These are phyloP conservation scores for Folsomia manolachei DNA, from an alignment of 2,888 invertebrate species.

Conservation along the genomic window DNA sequence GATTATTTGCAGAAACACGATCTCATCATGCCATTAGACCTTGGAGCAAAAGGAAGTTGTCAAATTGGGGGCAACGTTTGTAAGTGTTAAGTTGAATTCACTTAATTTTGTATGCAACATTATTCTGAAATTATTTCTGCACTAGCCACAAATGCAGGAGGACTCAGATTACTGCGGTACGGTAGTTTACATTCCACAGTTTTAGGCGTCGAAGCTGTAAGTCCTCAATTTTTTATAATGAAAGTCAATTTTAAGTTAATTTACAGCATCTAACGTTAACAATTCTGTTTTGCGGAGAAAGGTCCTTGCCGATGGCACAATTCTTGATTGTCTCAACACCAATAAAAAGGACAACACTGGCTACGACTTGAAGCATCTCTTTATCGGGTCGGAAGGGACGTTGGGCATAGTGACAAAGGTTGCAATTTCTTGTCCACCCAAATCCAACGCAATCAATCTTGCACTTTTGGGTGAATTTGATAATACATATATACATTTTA, in stretches of 20 bases:
- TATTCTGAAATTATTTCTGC: too few relatives aligned
- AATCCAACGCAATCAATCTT: slow-evolving; percentile 76
- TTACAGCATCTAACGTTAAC: slow-evolving; percentile 6
- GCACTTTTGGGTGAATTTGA: slow-evolving; percentile 75
- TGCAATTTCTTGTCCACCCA: slow-evolving; percentile 82
- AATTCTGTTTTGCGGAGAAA: slow-evolving; percentile 62
- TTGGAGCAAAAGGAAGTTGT: slow-evolving; percentile 94
- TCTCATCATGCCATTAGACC: slow-evolving; percentile 91
- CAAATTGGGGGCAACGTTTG: slow-evolving; percentile 91
- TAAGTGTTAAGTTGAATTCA: too few relatives aligned
- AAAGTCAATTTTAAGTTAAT: background rate
- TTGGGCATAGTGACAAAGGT: slow-evolving; percentile 90
- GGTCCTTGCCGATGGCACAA: slow-evolving; percentile 78
- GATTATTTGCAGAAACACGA: slow-evolving; percentile 67
- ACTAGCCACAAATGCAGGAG: slow-evolving; percentile 59
- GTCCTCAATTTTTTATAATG: slow-evolving; percentile 53
- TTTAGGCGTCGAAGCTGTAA: slow-evolving; percentile 86
- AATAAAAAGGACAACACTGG: slow-evolving; percentile 97
- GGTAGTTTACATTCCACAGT: slow-evolving; percentile 91
- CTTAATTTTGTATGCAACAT: too few relatives aligned
- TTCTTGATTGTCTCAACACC: slow-evolving; percentile 78
- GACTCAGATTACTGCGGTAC: slow-evolving; percentile 86
- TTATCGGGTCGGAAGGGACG: slow-evolving; percentile 97
- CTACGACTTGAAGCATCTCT: slow-evolving; percentile 91
- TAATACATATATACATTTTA: background rate